Conservation (phyloP, 2,888 invertebrate genomes). For the Aspidapion aeneum region DNA sequence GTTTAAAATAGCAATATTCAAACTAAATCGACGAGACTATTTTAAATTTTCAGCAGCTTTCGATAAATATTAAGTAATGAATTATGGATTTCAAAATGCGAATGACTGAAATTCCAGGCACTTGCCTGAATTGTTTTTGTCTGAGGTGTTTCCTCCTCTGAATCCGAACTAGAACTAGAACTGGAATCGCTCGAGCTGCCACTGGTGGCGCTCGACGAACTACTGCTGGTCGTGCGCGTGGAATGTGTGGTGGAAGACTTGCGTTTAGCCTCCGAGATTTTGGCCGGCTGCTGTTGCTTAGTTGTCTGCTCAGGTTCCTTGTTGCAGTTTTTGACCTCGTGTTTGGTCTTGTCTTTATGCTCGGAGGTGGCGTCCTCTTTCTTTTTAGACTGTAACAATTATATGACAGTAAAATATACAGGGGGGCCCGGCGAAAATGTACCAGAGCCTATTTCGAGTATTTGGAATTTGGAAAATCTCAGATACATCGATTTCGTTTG, state of each 20-base stretch:
- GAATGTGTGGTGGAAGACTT: constrained; percentile 51
- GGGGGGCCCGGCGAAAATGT: too few species aligned
- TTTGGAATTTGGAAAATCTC: too few species aligned
- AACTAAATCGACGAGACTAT: too few species aligned
- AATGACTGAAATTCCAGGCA: too few species aligned
- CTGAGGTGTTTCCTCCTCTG: constrained; percentile 49
- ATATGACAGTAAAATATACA: too few species aligned
- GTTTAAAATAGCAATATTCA: too few species aligned
- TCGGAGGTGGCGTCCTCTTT: constrained; percentile 17
- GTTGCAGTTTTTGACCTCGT: constrained; percentile 38
- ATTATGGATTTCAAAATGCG: too few species aligned
- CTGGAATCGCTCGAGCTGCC: constrained; percentile 50
- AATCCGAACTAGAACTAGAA: constrained; percentile 55
- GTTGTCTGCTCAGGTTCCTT: constrained; percentile 33
- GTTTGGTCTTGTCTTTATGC: constrained; percentile 27
- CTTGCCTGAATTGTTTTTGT: background rate
- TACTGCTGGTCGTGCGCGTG: constrained; percentile 50
- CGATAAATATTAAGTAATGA: too few species aligned
- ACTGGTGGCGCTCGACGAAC: constrained; percentile 50
- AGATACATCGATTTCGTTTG: too few species aligned
- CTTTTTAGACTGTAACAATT: constrained; percentile 21
- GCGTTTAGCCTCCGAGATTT: constrained; percentile 46
- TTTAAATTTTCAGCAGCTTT: too few species aligned
- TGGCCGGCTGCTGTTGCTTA: constrained; percentile 35
- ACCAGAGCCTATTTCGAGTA: too few species aligned